A percentile compares a stretch with the other conserved stretches of the same genome.
phyloP scores from a whole-genome alignment of 2,113 vertebrate species.

The Prinia subflava region DNA sequence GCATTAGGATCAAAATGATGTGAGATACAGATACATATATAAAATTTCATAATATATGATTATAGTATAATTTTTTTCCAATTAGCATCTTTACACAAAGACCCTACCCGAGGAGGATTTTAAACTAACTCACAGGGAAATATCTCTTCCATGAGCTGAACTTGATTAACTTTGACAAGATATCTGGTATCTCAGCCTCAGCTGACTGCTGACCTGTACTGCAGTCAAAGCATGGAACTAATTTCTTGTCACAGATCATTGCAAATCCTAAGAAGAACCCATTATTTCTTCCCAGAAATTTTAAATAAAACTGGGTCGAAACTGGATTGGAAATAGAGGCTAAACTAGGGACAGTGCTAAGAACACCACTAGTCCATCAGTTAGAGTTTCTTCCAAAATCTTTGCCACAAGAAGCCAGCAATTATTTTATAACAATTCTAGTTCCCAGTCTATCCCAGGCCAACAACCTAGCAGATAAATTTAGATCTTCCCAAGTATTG shows the following conservation, averaged over 20 bases:
- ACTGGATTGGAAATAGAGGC: neutral
- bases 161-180: slow-evolving; percentile 20
- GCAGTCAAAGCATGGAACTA: neutral
- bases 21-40: neutral
- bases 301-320: neutral
- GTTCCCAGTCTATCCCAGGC: neutral
- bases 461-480: neutral
- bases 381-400: neutral
- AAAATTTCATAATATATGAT: neutral
- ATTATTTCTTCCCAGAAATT: neutral
- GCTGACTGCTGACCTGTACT: slow-evolving; percentile 26
- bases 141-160: neutral
- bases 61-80: neutral
- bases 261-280: neutral
- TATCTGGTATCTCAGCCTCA: neutral
- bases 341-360: neutral
- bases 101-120: neutral
- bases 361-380: neutral
- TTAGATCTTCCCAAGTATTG: neutral
- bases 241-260: slow-evolving; percentile 14
- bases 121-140: neutral
- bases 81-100: neutral
- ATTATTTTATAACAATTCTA: neutral
- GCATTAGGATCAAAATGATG: neutral
- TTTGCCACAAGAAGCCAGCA: neutral